Conservation (phyloP, 2,888 invertebrate genomes). For the Siphlonurus alternatus region DNA sequence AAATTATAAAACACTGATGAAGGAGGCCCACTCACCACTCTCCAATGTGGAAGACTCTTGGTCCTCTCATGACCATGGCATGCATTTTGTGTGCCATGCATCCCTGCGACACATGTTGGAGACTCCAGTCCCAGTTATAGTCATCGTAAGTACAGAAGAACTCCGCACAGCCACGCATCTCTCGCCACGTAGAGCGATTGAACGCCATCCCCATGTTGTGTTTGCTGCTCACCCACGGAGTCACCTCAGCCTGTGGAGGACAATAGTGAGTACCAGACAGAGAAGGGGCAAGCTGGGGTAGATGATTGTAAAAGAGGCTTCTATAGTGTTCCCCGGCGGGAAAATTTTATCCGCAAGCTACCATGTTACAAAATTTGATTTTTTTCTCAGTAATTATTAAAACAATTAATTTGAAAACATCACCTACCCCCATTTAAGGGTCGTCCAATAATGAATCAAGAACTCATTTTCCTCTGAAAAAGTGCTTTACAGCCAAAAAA, state of each 20-base stretch:
- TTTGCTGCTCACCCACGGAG: conserved; percentile 90
- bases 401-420: no score
- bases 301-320: no score
- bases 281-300: no score
- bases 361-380: no score
- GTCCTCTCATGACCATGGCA: conserved; percentile 80
- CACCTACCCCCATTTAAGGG: no score
- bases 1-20: no score
- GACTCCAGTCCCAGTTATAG: conserved; percentile 99
- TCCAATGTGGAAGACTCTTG: conserved; percentile 94
- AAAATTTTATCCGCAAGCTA: no score
- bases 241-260: conserved; percentile 61
- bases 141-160: conserved; percentile 95
- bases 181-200: conserved; percentile 72
- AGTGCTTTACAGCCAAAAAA: no score
- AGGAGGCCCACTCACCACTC: conserved; percentile 95
- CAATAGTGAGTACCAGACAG: background rate
- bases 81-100: conserved; percentile 58
- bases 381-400: no score
- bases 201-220: conserved; percentile 99
- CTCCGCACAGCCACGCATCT: conserved; percentile 59
- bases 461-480: no score
- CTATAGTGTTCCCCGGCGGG: no score
- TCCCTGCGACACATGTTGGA: conserved; percentile 47
- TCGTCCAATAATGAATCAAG: no score